Base-by-base conservation (phyloP, 92 coral and sea anemone species). In the Diadumene lineata region DNA sequence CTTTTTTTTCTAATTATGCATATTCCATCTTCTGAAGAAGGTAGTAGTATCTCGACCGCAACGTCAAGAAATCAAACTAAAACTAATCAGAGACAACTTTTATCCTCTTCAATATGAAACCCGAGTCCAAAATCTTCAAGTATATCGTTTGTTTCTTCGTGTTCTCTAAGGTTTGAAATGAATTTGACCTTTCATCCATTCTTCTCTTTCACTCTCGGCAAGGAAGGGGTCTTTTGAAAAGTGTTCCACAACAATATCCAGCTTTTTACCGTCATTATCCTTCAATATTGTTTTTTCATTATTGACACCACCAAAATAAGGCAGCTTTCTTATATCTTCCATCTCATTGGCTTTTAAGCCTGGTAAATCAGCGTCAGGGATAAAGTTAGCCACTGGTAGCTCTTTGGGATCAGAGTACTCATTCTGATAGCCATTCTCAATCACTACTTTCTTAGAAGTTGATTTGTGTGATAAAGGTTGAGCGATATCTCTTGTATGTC, bases 201-300 rank as follows among this genome's bases (percentile, higher is more conserved):
- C 87, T 66, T 87, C 81, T 56, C 81, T 69, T 80, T 90, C 93
- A 22, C 83, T 79, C n/a, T 87, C 92, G 22, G 96, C 96, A 34
- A 90, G 73, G 43, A 67, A 88, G 63, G 96, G 96, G 62, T 90
- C 96, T 43, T 82, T 89, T 2, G 96, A 90, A 48, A 79, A 90
- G 34, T 87, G 89, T 38, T 84, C 96, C n/a, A 85, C 76, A 81
- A 51, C 87, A 63, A 80, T 83, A 15, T 90, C 96, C 64, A 84
- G 73, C 56, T 74, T 79, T 23, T 84, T 84, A 58, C 60, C 77
- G 21, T 66, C 31, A 44, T 74, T 84, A 43, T 85, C 70, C 1
- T 85, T 70, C n/a, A 33, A 44, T 11, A 70, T 18, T 34, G 63
- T 34, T n/a, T 72, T 53, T 24, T 72, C 63, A 0, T 24, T 62